These are phyloP conservation scores for Varanus salvator DNA, from an alignment of 2,113 vertebrate species.

Conservation along the genomic window DNA sequence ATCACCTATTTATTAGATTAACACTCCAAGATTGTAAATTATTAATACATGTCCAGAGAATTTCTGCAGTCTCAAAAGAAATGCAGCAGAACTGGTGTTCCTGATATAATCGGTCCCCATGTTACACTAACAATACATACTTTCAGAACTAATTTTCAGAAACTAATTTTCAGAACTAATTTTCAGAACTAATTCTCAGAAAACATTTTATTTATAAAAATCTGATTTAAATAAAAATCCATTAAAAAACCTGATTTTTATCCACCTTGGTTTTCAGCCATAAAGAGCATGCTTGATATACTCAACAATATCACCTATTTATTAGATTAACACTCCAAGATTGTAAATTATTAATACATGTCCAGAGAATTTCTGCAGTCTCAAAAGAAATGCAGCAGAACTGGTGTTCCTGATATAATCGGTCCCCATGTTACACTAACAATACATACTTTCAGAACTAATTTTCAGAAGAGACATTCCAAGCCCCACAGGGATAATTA, in stretches of 20 bases:
- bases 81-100: rapidly evolving
- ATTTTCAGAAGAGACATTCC: rapidly evolving
- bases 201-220: too few relatives aligned
- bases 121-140: neutral
- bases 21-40: neutral
- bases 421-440: neutral
- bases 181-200: too few relatives aligned
- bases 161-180: too few relatives aligned
- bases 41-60: neutral
- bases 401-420: rapidly evolving
- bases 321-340: neutral
- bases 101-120: rapidly evolving
- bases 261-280: neutral
- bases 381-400: neutral
- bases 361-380: neutral
- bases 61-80: neutral
- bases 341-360: neutral
- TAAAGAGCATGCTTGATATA: neutral
- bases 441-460: neutral
- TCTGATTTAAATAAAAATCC: too few relatives aligned
- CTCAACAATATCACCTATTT: neutral
- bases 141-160: rapidly evolving
- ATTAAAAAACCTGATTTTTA: too few relatives aligned
- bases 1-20: neutral
- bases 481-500: neutral